Base-by-base conservation (phyloP, 2,113 vertebrate species). In the Sporophila hypoxantha region DNA sequence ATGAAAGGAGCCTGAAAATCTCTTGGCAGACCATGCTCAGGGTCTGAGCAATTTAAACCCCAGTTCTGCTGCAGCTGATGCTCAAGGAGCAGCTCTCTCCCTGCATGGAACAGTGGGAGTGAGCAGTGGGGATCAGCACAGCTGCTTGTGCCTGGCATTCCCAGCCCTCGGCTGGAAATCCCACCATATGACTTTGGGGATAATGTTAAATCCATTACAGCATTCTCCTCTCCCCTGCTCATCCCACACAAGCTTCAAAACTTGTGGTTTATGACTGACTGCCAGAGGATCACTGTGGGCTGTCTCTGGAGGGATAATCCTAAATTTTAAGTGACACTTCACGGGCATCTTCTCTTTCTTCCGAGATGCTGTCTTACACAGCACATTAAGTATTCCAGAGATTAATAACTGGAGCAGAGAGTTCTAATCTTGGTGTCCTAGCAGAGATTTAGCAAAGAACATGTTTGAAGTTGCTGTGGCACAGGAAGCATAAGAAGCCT, bases 401-500 rank as follows among this genome's bases (percentile, higher is more conserved):
- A 89, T 91, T 92, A 94, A 53, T 85, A 91, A 92, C 64, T 89
- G 88, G 83, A 92, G 82, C 92, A 91, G 78, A 85, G 59, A 75
- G 74, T 88, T 91, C 90, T 93, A 92, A 93, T 89, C 92, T 84
- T 39, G 50, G 89, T 84, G 91, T 93, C 89, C 92, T 92, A 83
- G 74, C 1, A 3, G 89, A 95, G 89, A 89, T 81, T 89, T 82
- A 91, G 92, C 74, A 50, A 71, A 61, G 86, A 86, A 62, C 6
- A 18, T 59, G 84, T 91, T 95, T 94, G 92, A 91, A 91, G 93
- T 82, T 2, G 21, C 70, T 32, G 27, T 55, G 82, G 73, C 76
- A 86, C 77, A 92, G 85, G 89, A 91, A 93, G 86, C n/a, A 5
- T 36, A 87, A 92, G 91, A 69, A 93, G 85, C 82, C 89, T 91